Percentiles rank a stretch among this genome's conserved stretches.
phyloP scores from a whole-genome alignment of 2,113 vertebrate genomes.

The Pogonocichla stellata region DNA sequence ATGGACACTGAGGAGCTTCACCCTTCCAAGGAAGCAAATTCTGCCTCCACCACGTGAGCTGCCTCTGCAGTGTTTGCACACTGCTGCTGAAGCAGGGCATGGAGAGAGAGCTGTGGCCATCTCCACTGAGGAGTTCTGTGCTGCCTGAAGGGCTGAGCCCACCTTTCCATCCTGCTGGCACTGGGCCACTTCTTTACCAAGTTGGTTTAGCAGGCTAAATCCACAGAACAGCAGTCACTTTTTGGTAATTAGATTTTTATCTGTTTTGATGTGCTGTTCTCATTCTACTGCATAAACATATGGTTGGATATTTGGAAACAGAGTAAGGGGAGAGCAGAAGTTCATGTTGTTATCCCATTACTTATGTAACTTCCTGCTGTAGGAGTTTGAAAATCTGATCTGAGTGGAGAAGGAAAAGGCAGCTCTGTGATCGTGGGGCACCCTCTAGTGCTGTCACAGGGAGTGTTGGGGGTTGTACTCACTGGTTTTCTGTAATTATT shows the following conservation, averaged over 20 bases:
- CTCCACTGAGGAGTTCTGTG: not conserved
- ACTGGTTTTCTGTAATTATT: not conserved
- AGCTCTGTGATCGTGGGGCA: not conserved
- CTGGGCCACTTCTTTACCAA: not conserved
- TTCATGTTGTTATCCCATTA: not conserved
- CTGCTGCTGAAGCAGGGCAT: not conserved
- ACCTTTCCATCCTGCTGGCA: not conserved
- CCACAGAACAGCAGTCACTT: not conserved
- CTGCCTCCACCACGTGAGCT: not conserved
- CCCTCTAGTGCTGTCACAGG: conserved; percentile 55
- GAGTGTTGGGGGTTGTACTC: not conserved
- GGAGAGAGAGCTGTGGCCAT: not conserved
- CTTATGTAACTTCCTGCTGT: not conserved
- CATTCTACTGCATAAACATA: accelerated
- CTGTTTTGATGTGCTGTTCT: not conserved
- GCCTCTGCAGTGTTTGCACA: not conserved
- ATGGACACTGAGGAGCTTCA: not conserved
- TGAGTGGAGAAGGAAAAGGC: not conserved
- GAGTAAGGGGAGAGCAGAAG: not conserved
- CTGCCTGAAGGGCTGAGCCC: not conserved
- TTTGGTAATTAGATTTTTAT: not conserved
- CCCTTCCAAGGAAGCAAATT: not conserved
- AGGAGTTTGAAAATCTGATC: not conserved
- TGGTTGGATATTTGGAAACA: not conserved
- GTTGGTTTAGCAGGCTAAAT: not conserved